phyloP scores from a whole-genome alignment of 2,888 invertebrate species.

The Chloromyia formosa region DNA sequence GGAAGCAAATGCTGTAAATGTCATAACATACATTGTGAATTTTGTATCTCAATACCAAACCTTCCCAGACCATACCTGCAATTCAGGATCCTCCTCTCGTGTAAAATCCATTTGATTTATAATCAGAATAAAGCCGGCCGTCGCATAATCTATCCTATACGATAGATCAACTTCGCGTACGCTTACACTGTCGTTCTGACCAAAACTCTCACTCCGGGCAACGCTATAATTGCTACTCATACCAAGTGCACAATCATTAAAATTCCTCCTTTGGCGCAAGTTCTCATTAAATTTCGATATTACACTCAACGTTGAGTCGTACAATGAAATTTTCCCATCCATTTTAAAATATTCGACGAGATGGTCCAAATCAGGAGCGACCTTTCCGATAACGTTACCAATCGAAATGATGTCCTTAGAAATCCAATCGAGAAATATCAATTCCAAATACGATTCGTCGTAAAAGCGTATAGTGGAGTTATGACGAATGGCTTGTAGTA shows the following conservation, averaged over 20 bases:
- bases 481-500: constrained; percentile 54
- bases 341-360: constrained; percentile 55
- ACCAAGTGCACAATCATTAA: neutral
- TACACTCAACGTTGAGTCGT: constrained; percentile 52
- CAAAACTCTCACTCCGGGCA: constrained; percentile 36
- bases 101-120: constrained; percentile 60
- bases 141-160: constrained; percentile 53
- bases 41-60: neutral
- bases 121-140: constrained; percentile 59
- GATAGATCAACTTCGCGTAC: constrained; percentile 46
- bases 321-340: constrained; percentile 54
- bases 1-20: constrained; percentile 54
- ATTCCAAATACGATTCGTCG: constrained; percentile 57
- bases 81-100: constrained; percentile 52
- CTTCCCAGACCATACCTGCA: constrained; percentile 53
- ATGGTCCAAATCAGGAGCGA: constrained; percentile 55
- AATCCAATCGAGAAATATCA: constrained; percentile 60
- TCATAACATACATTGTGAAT: neutral
- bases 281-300: constrained; percentile 46
- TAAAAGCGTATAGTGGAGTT: constrained; percentile 55
- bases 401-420: constrained; percentile 54
- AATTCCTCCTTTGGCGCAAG: constrained; percentile 27
- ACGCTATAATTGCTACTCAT: neutral
- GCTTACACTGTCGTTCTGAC: constrained; percentile 30
- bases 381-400: constrained; percentile 51